phyloP scores from a whole-genome alignment of 2,888 invertebrate genomes.

The Melinaea menophilus region DNA sequence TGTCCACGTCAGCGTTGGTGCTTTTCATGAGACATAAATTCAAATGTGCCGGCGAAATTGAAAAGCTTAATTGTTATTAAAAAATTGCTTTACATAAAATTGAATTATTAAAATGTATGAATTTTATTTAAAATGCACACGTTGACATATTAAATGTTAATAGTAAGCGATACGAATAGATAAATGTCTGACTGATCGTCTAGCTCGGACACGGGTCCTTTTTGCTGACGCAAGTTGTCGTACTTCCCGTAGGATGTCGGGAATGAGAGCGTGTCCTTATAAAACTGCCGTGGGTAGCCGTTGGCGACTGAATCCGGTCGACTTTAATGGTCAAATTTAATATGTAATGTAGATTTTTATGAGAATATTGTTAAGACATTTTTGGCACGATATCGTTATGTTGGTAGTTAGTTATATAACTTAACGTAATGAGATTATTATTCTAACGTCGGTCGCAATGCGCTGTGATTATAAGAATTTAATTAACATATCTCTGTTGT shows the following conservation, averaged over 20 bases:
- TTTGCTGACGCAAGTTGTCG: constrained; percentile 65
- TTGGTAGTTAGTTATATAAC: constrained; percentile 54
- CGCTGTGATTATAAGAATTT: constrained; percentile 44
- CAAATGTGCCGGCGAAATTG: not conserved
- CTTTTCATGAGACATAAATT: constrained; percentile 9
- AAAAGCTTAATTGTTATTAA: constrained; percentile 10
- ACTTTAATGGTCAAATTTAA: constrained; percentile 33
- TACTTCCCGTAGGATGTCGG: constrained; percentile 74
- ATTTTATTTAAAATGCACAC: not conserved
- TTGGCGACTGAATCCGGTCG: constrained; percentile 33
- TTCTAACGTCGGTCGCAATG: constrained; percentile 49
- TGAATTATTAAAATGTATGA: not conserved
- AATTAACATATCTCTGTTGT: constrained; percentile 15
- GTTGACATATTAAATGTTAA: not conserved
- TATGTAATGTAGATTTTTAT: constrained; percentile 27
- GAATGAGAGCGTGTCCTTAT: constrained; percentile 76
- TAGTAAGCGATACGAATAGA: constrained; percentile 45
- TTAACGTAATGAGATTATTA: constrained; percentile 68
- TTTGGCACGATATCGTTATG: constrained; percentile 36
- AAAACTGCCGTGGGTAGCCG: constrained; percentile 49
- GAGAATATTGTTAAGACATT: constrained; percentile 20
- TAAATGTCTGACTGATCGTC: constrained; percentile 65
- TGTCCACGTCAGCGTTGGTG: constrained; percentile 9
- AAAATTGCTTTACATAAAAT: too few species aligned
- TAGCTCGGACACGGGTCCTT: constrained; percentile 63